Conservation (phyloP, 2,797 vertebrate species). For the Liasis olivaceus region DNA sequence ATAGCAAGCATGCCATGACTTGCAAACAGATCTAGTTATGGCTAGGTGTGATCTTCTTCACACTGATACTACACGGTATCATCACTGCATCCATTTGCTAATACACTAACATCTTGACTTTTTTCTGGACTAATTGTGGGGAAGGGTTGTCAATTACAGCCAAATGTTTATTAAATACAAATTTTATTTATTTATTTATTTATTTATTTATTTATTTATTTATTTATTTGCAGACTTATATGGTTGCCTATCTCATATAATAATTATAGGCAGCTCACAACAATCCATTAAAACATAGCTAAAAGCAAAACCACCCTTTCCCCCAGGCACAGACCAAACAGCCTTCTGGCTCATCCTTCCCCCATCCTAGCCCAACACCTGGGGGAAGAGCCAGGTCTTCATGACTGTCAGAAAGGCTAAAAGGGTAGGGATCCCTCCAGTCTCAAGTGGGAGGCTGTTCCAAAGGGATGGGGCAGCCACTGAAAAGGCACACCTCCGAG, state of each 20-base stretch:
- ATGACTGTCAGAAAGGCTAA: background rate
- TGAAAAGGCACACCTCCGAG: background rate
- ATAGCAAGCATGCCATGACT: background rate
- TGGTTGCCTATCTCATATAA: too few relatives aligned
- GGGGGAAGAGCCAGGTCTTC: too few relatives aligned
- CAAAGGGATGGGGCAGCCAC: background rate
- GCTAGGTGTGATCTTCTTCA: background rate
- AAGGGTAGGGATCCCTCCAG: background rate
- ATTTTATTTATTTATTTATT: too few relatives aligned
- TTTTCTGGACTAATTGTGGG: too few relatives aligned
- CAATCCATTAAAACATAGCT: too few relatives aligned
- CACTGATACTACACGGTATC: background rate
- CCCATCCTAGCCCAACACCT: too few relatives aligned
- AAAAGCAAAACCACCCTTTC: too few relatives aligned
- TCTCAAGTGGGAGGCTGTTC: background rate
- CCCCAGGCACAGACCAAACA: too few relatives aligned
- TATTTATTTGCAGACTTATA: too few relatives aligned
- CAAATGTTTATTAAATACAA: background rate
- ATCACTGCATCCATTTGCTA: background rate
- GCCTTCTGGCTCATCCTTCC: too few relatives aligned
- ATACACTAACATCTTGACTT: background rate
- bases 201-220: too few relatives aligned
- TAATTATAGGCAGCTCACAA: too few relatives aligned
- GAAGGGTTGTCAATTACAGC: background rate
- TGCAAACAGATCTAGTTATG: background rate